A percentile compares a stretch with the other conserved stretches of the same genome.
These are phyloP conservation scores for Oncorhynchus nerka DNA, from an alignment of 2,113 vertebrate species.

Conservation along the genomic window DNA sequence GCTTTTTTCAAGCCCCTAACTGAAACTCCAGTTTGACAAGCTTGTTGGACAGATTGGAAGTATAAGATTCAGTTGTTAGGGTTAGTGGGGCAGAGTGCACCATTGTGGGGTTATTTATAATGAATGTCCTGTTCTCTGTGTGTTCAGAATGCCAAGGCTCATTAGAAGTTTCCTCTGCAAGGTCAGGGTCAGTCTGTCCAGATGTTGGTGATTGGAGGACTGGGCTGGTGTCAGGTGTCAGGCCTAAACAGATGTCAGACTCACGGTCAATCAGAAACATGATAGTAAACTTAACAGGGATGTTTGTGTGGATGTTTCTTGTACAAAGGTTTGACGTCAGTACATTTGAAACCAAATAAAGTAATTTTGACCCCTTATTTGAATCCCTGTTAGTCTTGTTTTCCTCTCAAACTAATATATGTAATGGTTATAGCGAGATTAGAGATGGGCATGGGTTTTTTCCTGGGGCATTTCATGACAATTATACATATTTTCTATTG, in stretches of 20 bases:
- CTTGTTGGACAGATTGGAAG: conserved; percentile 33
- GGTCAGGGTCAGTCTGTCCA: conserved; percentile 53
- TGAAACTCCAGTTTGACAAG: conserved; percentile 7
- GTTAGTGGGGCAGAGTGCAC: conserved; percentile 7
- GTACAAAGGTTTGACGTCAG: neutral
- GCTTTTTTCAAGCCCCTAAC: conserved; percentile 26
- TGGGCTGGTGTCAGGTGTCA: conserved; percentile 20
- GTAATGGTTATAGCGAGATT: neutral
- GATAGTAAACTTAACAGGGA: neutral
- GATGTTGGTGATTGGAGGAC: conserved; percentile 55
- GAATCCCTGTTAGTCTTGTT: neutral
- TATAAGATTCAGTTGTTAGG: neutral
- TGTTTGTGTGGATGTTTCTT: neutral
- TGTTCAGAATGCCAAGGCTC: conserved; percentile 48
- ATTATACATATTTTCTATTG: conserved; percentile 15
- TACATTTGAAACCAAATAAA: neutral
- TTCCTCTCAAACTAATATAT: conserved; percentile 15
- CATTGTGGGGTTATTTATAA: conserved; percentile 56
- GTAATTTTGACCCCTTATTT: neutral
- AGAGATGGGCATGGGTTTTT: neutral
- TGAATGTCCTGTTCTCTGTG: conserved; percentile 41
- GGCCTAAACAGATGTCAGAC: conserved; percentile 36
- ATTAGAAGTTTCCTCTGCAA: conserved; percentile 58
- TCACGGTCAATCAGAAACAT: conserved; percentile 10
- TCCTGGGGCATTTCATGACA: conserved; percentile 6